Evolutionary conservation across 1,140 invertebrate species (phyloP), one percentile per base, ranked within the genome.

Genomic region (Drosophila mojavensis): DNA sequence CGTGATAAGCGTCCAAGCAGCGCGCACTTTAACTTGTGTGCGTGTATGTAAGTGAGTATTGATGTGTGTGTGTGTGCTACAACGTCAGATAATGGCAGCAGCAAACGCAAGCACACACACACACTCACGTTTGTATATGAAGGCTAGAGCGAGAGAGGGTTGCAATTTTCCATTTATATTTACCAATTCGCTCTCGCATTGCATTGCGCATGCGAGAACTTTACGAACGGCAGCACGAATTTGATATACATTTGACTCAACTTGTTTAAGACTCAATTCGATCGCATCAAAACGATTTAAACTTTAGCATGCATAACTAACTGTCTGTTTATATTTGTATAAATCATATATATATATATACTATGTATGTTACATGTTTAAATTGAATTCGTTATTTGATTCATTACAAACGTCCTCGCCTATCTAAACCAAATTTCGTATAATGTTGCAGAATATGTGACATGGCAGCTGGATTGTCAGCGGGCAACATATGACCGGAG

Each of bases 401-500:
- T 43, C 47, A 30, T 43, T 41, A 17, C 15, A n/a, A 50, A 15
- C 5, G 43, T 47, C n/a, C n/a, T 15, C 4, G 15, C 45, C 3
- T 10, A 11, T 7, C 3, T 11, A 56, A 84, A 47, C 83, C 80
- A n/a, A 77, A 92, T 2, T 91, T 83, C 13, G 91, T 92, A 11
- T 78, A 89, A 10, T 83, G 54, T 11, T 66, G 76, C 36, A 92
- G 68, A 59, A 92, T 90, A 28, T 91, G 70, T 0, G 80, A 76
- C 91, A 92, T 92, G 17, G 79, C 88, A 1, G 78, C 76, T 0
- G 91, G 91, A 65, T 92, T 92, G 30, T 92, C 91, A 7, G 81
- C 92, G 6, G 91, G 91, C 1, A 94, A 94, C 94, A 95, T 95
- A 83, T 95, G 94, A 28, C 94, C 94, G 47, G 94, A 93, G 17